Conservation (phyloP, 35 echinoderm and acorn worm species). For the Chiridota heheva region DNA sequence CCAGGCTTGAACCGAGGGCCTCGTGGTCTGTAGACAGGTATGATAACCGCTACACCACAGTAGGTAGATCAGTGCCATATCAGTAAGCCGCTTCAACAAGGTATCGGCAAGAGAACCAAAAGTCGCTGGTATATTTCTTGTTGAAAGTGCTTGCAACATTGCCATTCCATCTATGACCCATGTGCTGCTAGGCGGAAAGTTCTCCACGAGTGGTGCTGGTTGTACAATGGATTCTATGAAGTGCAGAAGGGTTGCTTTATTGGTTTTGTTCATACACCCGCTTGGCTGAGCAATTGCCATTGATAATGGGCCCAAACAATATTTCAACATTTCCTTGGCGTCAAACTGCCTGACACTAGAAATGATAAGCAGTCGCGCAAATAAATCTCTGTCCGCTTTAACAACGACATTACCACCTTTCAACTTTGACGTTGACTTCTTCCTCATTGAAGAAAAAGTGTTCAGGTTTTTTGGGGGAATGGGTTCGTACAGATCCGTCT, state of each 20-base stretch:
- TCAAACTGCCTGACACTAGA: conserved; percentile 43
- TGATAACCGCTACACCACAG: too few relatives aligned
- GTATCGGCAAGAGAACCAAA: conserved; percentile 54
- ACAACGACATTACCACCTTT: conserved; percentile 4
- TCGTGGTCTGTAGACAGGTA: too few relatives aligned
- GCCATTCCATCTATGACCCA: conserved; percentile 72
- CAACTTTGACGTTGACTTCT: background rate
- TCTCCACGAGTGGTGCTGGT: background rate
- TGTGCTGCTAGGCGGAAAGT: conserved; percentile 25
- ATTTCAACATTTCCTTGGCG: conserved; percentile 23
- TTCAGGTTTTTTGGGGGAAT: conserved; percentile 10
- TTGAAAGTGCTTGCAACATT: conserved; percentile 45
- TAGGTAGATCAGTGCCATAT: too few relatives aligned
- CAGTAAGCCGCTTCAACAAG: conserved; percentile 30
- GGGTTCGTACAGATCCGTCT: background rate
- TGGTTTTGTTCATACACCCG: conserved; percentile 55
- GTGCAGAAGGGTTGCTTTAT: conserved; percentile 38
- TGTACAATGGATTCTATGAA: conserved; percentile 23
- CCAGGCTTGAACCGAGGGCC: too few relatives aligned
- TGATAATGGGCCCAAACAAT: conserved; percentile 32
- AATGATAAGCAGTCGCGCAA: conserved; percentile 57
- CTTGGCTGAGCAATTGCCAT: conserved; percentile 40
- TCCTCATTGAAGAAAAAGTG: conserved; percentile 24
- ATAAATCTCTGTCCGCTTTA: conserved; percentile 45
- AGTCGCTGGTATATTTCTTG: conserved; percentile 24